phyloP scores from a whole-genome alignment of 1,140 invertebrate species.

The Drosophila funebris region DNA sequence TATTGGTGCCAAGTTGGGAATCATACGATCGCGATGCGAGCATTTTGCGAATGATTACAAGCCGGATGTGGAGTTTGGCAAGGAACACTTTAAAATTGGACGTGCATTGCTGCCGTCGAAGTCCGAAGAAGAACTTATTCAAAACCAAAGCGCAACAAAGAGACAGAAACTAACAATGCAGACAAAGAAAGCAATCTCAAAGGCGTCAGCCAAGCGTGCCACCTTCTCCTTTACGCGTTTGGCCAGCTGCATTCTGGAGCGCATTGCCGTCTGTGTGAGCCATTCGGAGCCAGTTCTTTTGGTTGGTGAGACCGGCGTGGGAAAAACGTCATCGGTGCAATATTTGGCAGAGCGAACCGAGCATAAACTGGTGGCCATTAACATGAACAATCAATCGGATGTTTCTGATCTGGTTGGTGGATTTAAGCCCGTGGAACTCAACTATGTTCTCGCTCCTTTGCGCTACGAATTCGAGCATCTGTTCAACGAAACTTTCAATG shows the following conservation, averaged over 20 bases:
- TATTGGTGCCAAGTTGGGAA: constrained; percentile 92
- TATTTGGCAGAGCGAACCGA: constrained; percentile 93
- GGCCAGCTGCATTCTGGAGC: constrained; percentile 92
- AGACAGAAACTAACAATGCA: constrained; percentile 56
- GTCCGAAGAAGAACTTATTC: constrained; percentile 23
- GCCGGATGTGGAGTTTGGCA: constrained; percentile 87
- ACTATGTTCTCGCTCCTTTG: constrained; percentile 92
- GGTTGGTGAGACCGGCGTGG: constrained; percentile 99
- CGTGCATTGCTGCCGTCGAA: constrained; percentile 84
- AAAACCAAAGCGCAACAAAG: constrained; percentile 33
- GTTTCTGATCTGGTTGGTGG: constrained; percentile 97
- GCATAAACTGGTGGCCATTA: constrained; percentile 96
- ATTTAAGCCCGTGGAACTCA: constrained; percentile 97
- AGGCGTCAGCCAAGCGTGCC: constrained; percentile 75
- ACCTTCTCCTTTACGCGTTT: constrained; percentile 93
- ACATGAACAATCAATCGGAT: constrained; percentile 99
- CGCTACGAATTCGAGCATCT: constrained; percentile 92
- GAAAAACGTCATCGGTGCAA: constrained; percentile 98
- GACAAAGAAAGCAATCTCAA: constrained; percentile 28
- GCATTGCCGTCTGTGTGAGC: constrained; percentile 91
- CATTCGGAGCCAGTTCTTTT: constrained; percentile 96
- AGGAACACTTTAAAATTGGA: constrained; percentile 85
- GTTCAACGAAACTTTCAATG: constrained; percentile 91
- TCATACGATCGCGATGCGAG: constrained; percentile 92
- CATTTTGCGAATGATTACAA: constrained; percentile 92